Percentiles rank a stretch among this genome's conserved stretches.
Evolutionary conservation across 2,888 invertebrate genomes (phyloP).

Genomic region (Antheraea yamamai): DNA sequence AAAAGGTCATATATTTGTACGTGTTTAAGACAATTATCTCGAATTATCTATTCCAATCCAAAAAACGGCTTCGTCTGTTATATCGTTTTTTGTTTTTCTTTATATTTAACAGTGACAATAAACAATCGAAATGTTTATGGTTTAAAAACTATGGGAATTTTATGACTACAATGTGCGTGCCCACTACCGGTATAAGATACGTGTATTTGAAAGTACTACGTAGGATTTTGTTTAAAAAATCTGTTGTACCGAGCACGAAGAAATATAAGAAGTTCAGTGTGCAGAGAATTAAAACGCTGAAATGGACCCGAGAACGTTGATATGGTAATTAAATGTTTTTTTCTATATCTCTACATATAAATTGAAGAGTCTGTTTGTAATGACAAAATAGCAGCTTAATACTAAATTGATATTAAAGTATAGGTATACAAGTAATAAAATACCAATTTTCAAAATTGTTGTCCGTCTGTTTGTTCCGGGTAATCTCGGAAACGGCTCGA

Average conservation of each 20-base stretch:
- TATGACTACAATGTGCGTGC: slow-evolving; percentile 62
- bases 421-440: too few species aligned
- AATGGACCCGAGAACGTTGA: slow-evolving; percentile 61
- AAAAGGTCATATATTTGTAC: background rate
- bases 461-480: too few species aligned
- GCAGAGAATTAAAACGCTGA: slow-evolving; percentile 44
- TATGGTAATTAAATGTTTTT: slow-evolving; percentile 52
- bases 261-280: slow-evolving; percentile 65
- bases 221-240: slow-evolving; percentile 50
- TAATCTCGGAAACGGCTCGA: too few species aligned
- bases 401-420: too few species aligned
- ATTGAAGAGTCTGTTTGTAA: too few species aligned
- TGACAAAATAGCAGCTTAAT: too few species aligned
- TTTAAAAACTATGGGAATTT: slow-evolving; percentile 54
- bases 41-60: background rate
- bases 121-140: slow-evolving; percentile 30
- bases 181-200: slow-evolving; percentile 46
- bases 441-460: too few species aligned
- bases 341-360: background rate
- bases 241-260: slow-evolving; percentile 40
- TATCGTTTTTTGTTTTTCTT: background rate
- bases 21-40: background rate
- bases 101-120: slow-evolving; percentile 1
- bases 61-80: background rate
- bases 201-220: slow-evolving; percentile 52